A percentile compares a stretch with the other conserved stretches of the same genome.
These are phyloP conservation scores for Lepidurus couesii DNA, from an alignment of 1,140 invertebrate genomes.

Conservation along the genomic window DNA sequence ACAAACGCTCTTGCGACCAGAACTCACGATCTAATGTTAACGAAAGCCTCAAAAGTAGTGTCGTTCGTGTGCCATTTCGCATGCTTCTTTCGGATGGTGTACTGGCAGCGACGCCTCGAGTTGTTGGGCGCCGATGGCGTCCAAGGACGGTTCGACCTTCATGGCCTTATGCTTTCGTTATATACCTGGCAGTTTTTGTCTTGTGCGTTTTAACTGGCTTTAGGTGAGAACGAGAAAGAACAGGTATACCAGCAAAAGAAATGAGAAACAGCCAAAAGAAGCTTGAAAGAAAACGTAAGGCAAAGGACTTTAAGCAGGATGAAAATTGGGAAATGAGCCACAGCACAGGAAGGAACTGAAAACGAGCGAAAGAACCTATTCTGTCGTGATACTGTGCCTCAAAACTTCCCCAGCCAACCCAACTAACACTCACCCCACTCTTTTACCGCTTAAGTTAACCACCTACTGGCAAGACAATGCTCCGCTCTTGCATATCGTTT, in stretches of 20 bases:
- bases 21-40: background rate
- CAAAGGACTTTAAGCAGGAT: background rate
- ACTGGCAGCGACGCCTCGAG: background rate
- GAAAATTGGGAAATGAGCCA: background rate
- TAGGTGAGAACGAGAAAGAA: background rate
- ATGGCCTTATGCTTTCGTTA: conserved; percentile 1
- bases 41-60: background rate
- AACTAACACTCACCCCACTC: background rate
- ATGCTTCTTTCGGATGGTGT: background rate
- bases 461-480: conserved; percentile 8
- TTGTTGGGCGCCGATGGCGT: conserved; percentile 16
- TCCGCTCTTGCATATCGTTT: background rate
- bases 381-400: too few species aligned
- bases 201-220: background rate
- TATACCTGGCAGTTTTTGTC: conserved; percentile 1
- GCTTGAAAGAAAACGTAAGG: background rate
- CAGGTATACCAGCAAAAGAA: background rate
- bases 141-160: conserved; percentile 17
- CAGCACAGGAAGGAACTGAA: too few species aligned
- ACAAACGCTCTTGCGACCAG: background rate
- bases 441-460: background rate
- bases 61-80: background rate
- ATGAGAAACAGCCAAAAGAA: conserved; percentile 1
- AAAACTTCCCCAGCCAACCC: background rate
- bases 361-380: too few species aligned